Evolutionary conservation across 1,140 invertebrate genomes (phyloP).

Genomic region (Cepaea nemoralis): DNA sequence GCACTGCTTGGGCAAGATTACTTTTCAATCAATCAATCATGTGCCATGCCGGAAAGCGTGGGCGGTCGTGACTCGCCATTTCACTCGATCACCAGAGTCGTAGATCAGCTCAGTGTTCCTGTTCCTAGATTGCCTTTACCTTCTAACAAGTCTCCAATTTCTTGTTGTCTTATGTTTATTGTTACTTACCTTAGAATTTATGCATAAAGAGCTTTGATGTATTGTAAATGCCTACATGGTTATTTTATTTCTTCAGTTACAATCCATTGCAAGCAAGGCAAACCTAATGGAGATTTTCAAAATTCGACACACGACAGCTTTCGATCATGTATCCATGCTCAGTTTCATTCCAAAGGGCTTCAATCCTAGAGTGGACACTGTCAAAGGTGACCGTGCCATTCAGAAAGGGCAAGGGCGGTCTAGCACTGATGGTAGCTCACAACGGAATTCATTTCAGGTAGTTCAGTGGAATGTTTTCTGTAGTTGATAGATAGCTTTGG

Average conservation of each 20-base stretch:
- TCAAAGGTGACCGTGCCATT: slow-evolving; percentile 52
- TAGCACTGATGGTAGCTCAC: not conserved
- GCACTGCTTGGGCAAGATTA: no score
- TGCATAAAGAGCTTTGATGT: not conserved
- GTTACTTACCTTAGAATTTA: no score
- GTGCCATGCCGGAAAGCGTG: no score
- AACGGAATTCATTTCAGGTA: not conserved
- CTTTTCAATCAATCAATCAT: no score
- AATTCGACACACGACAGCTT: slow-evolving; percentile 57
- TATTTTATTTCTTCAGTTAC: slow-evolving; percentile 49
- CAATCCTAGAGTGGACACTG: slow-evolving; percentile 61
- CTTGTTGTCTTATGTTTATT: no score
- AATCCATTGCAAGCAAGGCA: slow-evolving; percentile 51
- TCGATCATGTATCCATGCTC: slow-evolving; percentile 64
- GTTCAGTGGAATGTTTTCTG: no score
- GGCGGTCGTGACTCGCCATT: no score
- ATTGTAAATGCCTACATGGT: not conserved
- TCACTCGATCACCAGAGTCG: no score
- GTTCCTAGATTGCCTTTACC: no score
- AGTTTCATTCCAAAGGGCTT: slow-evolving; percentile 67
- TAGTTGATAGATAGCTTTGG: no score
- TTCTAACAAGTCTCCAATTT: no score
- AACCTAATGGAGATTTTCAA: slow-evolving; percentile 66
- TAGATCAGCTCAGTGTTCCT: no score
- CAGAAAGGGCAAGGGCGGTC: slow-evolving; percentile 29